Evolutionary conservation across 2,113 vertebrate species (phyloP), one percentile per base, ranked within the genome.

Genomic region (Nycticebus coucang): DNA sequence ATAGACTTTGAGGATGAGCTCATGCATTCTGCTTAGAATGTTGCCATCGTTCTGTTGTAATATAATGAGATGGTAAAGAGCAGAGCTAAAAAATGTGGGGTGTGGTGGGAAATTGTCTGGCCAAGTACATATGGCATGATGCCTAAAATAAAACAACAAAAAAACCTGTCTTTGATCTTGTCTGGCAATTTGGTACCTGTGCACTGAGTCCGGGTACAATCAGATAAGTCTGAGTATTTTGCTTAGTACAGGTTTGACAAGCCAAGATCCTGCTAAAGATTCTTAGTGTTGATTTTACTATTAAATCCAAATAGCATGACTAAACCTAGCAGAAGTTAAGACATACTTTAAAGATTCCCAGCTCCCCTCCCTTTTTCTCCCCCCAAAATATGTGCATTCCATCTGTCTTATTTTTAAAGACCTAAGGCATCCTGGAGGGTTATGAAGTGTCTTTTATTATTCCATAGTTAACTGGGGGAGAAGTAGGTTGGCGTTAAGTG

Each of bases 391-490:
- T 91, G 60, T 91, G 69, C 96, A 94, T 94, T 93, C 91, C 89
- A 95, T 93, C 74, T 94, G 62, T 93, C 88, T 74, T 57, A 75
- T 37, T 88, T 89, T 91, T 80, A 69, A 91, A 89, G 90, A 94
- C 28, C 24, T 24, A 91, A 97, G 74, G 22, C 90, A 93, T 84
- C 86, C 33, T 89, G 66, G 79, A 94, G 87, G 87, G 37, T 91
- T 94, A 59, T 87, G 68, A 94, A 89, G 57, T 69, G 45, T 96
- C 24, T 88, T 86, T 96, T 71, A 93, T 91, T 95, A 72, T 89
- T 95, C 22, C n/a, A 50, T 53, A 12, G 37, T 89, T 93, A 91
- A 71, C 4, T 60, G 19, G 37, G 93, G 62, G 55, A 26, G 69
- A 93, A 94, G 81, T 89, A 87, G 18, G n/a, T 35, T 84, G 55